Evolutionary conservation across 2,888 invertebrate species (phyloP), one percentile per base, ranked within the genome.

Genomic region (Phortica magna): DNA sequence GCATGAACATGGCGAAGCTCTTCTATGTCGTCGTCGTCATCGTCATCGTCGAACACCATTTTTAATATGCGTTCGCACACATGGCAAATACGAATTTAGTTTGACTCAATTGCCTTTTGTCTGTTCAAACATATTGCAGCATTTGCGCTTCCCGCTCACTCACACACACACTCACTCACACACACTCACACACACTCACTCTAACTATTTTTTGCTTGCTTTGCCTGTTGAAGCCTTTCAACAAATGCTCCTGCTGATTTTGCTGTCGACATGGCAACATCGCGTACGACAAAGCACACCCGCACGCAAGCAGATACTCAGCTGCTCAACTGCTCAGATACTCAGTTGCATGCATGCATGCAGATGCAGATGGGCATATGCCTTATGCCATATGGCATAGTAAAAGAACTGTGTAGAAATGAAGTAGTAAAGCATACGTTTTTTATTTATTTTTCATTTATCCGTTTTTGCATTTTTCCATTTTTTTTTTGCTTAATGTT

Each of bases 251-350:
- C 42, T 42, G 67, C 41, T 19, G 67, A 65, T 59, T 10, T 39
- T 7, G 39, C 42, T 42, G 67, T 67, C 41, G 67, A n/a, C 17
- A 67, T 67, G 67, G 67, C 67, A 67, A 67, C 67, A 39, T 22
- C 64, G 22, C 31, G 9, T 31, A 14, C 12, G 6, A 22, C 19
- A 19, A 48, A 48, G 48, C 14, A 10, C 43, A 12, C 48, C 48
- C 9, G 9, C 10, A 9, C 9, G 14, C 14, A 48, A 48, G 39
- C 65, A 65, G 10, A 65, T 31, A 10, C 14, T 31, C 9, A 9
- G 22, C 3, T 17, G 17, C 48, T 7, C 53, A 48, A 31, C 70
- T 70, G 22, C 70, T 70, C 59, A 59, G 22, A 59, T 59, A 31
- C 31, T 31, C 31, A 31, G 31, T 31, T n/a, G 31, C 64, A 64